Base-by-base conservation (phyloP, 92 coral and sea anemone genomes). In the Anthopleura xanthogrammica region DNA sequence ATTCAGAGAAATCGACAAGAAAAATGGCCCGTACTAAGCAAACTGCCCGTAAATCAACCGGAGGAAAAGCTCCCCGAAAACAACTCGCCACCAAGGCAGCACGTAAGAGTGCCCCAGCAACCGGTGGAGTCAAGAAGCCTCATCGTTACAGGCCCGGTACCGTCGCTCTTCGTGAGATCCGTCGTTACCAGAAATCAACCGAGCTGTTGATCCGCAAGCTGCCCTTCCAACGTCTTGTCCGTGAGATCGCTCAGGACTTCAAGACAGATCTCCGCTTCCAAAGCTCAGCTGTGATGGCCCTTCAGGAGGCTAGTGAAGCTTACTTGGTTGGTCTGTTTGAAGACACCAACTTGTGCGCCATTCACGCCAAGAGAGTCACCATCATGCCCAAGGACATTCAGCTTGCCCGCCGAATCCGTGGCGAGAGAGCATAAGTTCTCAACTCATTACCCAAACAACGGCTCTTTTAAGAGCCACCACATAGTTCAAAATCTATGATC, bases 71-170 rank as follows among this genome's bases (percentile, higher is more conserved):
- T 78, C 94, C 90, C 48, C 87, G 94, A 12, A 91, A 91, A 65
- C 91, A 89, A 54, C 91, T 91, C 50, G 92, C 94, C 74, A 88
- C 92, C 79, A 91, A 91, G 83, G 94, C 94, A 73, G 91, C 91
- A 71, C 93, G 93, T 57, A 90, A 90, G 88, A 90, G 93, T 76
- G 94, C 94, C 41, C 94, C 89, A 66, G 94, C 91, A 22, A 90
- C 94, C 54, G 94, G 91, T 76, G 94, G 94, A 46, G 92, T 92
- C 42, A 92, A 92, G 92, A 92, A 92, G 86, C 92, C 95, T 89
- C 95, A 89, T 86, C 91, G 95, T 80, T 91, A 91, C 86, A 88
- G 95, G 83, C 95, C 95, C 56, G 95, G 95, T 77, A 89, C 95
- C 72, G 95, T 91, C 80, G 95, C 95, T 66, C 95, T 91, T 82